Evolutionary conservation across 2,113 vertebrate genomes (phyloP).

Genomic region (Vidua macroura): DNA sequence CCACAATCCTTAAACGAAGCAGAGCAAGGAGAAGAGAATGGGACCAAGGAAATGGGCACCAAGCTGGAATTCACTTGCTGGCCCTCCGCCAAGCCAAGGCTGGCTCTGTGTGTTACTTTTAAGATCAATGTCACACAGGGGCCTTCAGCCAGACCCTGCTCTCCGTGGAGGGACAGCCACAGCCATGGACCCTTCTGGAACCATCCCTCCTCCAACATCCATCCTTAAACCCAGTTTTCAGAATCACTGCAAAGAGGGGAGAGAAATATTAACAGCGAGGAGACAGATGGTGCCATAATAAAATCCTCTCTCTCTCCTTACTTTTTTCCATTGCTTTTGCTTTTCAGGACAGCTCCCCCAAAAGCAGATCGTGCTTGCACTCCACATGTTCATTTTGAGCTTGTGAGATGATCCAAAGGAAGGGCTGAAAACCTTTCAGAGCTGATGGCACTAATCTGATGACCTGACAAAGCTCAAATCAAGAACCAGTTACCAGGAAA

Average conservation of each 20-base stretch:
- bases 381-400: not conserved
- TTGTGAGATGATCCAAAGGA: not conserved
- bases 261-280: not conserved
- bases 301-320: not conserved
- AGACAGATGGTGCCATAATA: slow-evolving; percentile 19
- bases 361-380: not conserved
- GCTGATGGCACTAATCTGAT: not conserved
- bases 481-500: slow-evolving; percentile 19
- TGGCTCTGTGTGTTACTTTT: not conserved
- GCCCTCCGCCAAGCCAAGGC: not conserved
- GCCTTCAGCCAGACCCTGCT: not conserved
- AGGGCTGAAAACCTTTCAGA: not conserved
- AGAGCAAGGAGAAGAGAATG: not conserved
- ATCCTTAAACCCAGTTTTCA: not conserved
- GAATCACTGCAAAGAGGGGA: not conserved
- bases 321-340: not conserved
- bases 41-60: not conserved
- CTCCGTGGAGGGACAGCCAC: not conserved
- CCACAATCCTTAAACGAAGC: not conserved
- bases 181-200: not conserved
- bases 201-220: not conserved
- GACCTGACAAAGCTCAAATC: not conserved
- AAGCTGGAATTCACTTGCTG: not conserved
- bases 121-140: not conserved
- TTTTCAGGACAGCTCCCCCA: not conserved